Conservation (phyloP, 2,113 vertebrate species). For the Lycocorax pyrrhopterus region DNA sequence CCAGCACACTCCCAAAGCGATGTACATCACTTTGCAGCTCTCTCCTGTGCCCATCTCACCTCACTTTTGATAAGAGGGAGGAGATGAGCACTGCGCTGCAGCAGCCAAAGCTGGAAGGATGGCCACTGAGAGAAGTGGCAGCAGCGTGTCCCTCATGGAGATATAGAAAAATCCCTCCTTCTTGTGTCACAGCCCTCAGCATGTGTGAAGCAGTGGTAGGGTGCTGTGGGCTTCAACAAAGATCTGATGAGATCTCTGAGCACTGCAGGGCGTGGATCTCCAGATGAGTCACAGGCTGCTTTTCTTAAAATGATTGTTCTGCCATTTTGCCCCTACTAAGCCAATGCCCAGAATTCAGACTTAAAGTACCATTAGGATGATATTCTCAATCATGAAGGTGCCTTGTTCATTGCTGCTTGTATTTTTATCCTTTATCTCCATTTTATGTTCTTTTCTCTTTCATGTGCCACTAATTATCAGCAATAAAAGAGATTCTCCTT, state of each 20-base stretch:
- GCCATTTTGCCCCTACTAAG: background rate
- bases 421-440: background rate
- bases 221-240: background rate
- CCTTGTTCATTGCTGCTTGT: background rate
- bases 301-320: background rate
- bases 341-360: background rate
- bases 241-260: background rate
- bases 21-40: background rate
- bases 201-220: background rate
- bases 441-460: background rate
- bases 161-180: background rate
- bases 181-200: background rate
- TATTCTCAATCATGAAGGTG: background rate
- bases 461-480: background rate
- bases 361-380: background rate
- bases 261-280: background rate
- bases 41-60: accelerated
- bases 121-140: background rate
- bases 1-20: background rate
- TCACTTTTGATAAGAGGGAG: background rate
- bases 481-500: background rate
- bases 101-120: background rate
- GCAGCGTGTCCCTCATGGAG: background rate
- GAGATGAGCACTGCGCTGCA: background rate
- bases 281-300: background rate